Percentiles rank a stretch among this genome's conserved stretches.
These are phyloP conservation scores for Sarcophaga rosellei DNA, from an alignment of 2,888 invertebrate genomes.

Conservation along the genomic window DNA sequence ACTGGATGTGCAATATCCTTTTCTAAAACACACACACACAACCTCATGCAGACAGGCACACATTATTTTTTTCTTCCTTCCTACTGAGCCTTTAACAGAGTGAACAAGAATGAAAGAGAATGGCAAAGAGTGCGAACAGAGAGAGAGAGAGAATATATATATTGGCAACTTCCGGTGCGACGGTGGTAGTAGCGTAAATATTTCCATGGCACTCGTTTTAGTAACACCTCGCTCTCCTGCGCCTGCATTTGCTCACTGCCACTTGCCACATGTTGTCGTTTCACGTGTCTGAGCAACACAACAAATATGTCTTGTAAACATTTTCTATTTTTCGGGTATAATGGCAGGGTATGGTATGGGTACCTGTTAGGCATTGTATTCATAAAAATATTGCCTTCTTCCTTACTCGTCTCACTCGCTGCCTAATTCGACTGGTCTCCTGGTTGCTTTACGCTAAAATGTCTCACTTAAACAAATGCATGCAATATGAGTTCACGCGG, in stretches of 20 bases:
- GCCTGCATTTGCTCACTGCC: background rate
- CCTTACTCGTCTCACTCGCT: background rate
- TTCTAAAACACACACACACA: constrained; percentile 2
- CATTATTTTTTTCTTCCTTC: background rate
- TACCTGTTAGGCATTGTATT: background rate
- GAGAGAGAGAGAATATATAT: constrained; percentile 69
- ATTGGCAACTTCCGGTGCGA: constrained; percentile 77
- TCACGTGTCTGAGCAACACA: constrained; percentile 33
- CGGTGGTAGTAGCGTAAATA: constrained; percentile 63
- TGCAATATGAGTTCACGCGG: background rate
- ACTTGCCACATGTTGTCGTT: constrained; percentile 11
- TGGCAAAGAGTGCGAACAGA: background rate
- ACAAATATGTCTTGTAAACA: constrained; percentile 37
- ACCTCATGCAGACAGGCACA: background rate
- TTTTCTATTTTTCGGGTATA: background rate
- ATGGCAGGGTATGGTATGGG: background rate
- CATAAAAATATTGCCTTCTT: no score
- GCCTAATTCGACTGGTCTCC: constrained; percentile 1
- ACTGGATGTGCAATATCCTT: constrained; percentile 47
- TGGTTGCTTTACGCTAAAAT: background rate
- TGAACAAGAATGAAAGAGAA: no score
- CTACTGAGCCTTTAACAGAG: no score
- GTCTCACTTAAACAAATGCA: background rate
- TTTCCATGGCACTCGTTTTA: constrained; percentile 38
- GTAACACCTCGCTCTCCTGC: constrained; percentile 35